A percentile compares a stretch with the other conserved stretches of the same genome.
phyloP scores from a whole-genome alignment of 2,888 invertebrate genomes.

The Aphidius colemani region DNA sequence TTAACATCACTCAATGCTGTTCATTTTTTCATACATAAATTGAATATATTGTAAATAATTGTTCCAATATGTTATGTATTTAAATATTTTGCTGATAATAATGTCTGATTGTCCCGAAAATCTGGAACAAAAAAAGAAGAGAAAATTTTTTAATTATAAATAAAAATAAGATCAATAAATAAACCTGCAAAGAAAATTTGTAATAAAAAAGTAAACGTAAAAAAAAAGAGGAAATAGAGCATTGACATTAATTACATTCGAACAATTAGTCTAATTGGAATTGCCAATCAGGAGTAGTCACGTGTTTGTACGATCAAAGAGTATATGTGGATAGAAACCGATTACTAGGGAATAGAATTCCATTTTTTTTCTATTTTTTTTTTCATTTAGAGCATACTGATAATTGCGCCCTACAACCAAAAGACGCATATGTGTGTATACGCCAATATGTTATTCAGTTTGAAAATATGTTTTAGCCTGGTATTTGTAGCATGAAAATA shows the following conservation, averaged over 20 bases:
- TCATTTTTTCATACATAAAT: not conserved
- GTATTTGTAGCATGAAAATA: no score
- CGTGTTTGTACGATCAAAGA: not conserved
- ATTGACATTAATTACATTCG: slow-evolving; percentile 15
- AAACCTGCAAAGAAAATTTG: slow-evolving; percentile 4
- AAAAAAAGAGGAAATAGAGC: not conserved
- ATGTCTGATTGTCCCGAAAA: no score
- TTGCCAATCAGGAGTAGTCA: not conserved
- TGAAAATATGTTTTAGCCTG: no score
- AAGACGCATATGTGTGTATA: no score
- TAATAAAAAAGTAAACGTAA: slow-evolving; percentile 3
- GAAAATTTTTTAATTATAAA: not conserved
- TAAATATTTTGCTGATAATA: no score
- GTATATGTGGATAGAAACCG: not conserved
- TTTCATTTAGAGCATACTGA: no score
- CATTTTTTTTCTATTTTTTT: no score
- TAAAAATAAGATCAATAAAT: not conserved
- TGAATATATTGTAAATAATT: no score
- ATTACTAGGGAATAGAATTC: not conserved
- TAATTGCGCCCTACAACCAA: no score
- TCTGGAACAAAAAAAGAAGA: slow-evolving; percentile 4
- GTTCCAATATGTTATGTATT: no score
- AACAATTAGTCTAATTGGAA: slow-evolving; percentile 14
- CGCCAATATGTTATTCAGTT: no score
- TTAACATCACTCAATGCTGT: no score